phyloP scores from a whole-genome alignment of 2,113 vertebrate species.

The Oxyura jamaicensis region DNA sequence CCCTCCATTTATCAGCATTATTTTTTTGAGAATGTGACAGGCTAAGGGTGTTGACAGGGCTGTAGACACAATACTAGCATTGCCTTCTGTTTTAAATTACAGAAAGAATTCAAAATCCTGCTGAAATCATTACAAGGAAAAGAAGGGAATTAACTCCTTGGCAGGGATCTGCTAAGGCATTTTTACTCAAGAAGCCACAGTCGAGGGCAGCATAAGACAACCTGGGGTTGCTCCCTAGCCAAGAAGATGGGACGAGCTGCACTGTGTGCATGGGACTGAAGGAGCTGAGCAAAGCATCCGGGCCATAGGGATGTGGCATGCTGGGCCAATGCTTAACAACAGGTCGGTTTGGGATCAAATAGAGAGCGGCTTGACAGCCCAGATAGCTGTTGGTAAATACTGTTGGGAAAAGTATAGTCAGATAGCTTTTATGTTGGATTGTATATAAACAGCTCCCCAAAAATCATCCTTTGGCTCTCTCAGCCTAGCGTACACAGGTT shows the following conservation, averaged over 20 bases:
- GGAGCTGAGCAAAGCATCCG: fast-evolving
- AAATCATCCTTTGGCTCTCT: background rate
- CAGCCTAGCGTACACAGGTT: background rate
- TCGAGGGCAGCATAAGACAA: background rate
- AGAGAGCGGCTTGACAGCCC: background rate
- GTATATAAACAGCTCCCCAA: background rate
- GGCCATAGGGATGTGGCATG: background rate
- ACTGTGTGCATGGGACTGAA: fast-evolving
- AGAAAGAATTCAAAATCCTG: background rate
- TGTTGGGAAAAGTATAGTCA: background rate
- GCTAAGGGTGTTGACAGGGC: background rate
- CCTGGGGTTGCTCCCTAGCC: background rate
- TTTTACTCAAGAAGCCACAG: background rate
- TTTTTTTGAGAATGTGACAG: background rate
- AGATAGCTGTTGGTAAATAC: background rate
- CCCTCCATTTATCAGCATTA: background rate
- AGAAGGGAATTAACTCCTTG: background rate
- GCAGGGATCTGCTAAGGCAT: fast-evolving
- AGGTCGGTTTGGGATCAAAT: background rate
- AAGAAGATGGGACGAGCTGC: fast-evolving
- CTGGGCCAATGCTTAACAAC: background rate
- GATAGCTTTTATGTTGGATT: background rate
- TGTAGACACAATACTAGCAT: background rate
- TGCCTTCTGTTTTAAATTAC: background rate
- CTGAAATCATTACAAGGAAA: background rate